Percentiles rank a stretch among this genome's conserved stretches.
Conservation (phyloP, 2,797 vertebrate species). For the Catostomus latipinnis region DNA sequence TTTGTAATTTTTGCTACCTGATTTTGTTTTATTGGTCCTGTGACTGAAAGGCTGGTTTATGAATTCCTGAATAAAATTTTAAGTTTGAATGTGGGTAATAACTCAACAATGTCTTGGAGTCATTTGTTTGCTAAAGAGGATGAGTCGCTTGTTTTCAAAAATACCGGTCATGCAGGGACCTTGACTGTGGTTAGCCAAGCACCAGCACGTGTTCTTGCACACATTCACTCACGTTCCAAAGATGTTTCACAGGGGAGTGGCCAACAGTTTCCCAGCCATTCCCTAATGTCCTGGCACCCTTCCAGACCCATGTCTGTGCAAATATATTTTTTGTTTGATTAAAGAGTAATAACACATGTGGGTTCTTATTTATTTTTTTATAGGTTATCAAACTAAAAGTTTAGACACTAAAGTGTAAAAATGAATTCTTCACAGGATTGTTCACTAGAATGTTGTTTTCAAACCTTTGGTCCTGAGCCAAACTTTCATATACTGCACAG, state of each 20-base stretch:
- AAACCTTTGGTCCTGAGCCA: not conserved
- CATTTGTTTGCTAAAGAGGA: not conserved
- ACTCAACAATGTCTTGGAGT: not conserved
- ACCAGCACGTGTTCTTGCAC: conserved; percentile 52
- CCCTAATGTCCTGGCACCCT: conserved; percentile 1
- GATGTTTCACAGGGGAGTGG: conserved; percentile 12
- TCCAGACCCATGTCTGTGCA: not conserved
- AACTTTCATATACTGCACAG: conserved; percentile 15
- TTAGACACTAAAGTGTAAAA: too few relatives aligned
- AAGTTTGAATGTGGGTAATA: not conserved
- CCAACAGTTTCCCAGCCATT: conserved; percentile 14
- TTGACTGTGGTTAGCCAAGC: conserved; percentile 56
- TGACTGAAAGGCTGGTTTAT: conserved; percentile 15
- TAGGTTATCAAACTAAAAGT: too few relatives aligned
- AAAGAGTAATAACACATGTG: not conserved
- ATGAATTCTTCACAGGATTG: not conserved
- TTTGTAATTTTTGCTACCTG: conserved; percentile 11
- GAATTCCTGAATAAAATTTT: conserved; percentile 28
- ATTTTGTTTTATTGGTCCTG: conserved; percentile 25
- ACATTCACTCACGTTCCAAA: conserved; percentile 40
- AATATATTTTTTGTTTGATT: not conserved
- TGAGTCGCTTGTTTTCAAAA: conserved; percentile 67
- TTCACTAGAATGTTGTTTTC: not conserved
- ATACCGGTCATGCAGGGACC: conserved; percentile 55
- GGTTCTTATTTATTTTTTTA: too few relatives aligned